Evolutionary conservation across 2,888 invertebrate genomes (phyloP).

Genomic region (Nymphalis urticae): DNA sequence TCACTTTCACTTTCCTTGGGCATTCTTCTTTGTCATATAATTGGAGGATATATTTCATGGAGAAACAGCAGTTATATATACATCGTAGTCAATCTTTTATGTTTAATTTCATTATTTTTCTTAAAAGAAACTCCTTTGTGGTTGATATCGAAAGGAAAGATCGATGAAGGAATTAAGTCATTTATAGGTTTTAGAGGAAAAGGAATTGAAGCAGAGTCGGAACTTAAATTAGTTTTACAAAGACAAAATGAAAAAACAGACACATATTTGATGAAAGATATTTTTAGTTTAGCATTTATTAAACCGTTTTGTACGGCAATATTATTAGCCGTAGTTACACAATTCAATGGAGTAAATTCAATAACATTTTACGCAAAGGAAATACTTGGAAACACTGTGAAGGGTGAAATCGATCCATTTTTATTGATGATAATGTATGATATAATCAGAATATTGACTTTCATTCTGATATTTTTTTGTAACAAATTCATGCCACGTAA

Average conservation of each 20-base stretch:
- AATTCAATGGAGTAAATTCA: slow-evolving; percentile 56
- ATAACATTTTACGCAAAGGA: slow-evolving; percentile 55
- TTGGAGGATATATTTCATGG: slow-evolving; percentile 53
- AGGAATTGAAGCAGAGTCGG: slow-evolving; percentile 47
- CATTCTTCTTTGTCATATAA: slow-evolving; percentile 47
- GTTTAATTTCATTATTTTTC: slow-evolving; percentile 45
- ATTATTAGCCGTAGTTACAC: slow-evolving; percentile 48
- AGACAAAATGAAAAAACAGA: slow-evolving; percentile 43
- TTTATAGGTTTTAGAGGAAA: slow-evolving; percentile 54
- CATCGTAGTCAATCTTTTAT: slow-evolving; percentile 45
- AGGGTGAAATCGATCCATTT: slow-evolving; percentile 49
- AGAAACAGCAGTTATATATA: slow-evolving; percentile 48
- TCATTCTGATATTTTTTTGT: slow-evolving; percentile 44
- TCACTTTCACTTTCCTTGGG: slow-evolving; percentile 49
- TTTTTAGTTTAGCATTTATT: slow-evolving; percentile 44
- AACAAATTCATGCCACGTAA: slow-evolving; percentile 50
- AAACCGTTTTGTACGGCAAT: slow-evolving; percentile 50
- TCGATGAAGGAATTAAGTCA: slow-evolving; percentile 47
- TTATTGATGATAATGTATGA: slow-evolving; percentile 54
- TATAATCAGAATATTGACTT: slow-evolving; percentile 45
- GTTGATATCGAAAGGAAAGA: slow-evolving; percentile 54
- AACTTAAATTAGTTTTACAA: slow-evolving; percentile 49
- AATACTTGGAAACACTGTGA: slow-evolving; percentile 53
- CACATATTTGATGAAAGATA: slow-evolving; percentile 41
- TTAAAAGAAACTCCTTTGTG: slow-evolving; percentile 62